Evolutionary conservation across 2,113 vertebrate species (phyloP).

Genomic region (cattle (Bos taurus)): DNA sequence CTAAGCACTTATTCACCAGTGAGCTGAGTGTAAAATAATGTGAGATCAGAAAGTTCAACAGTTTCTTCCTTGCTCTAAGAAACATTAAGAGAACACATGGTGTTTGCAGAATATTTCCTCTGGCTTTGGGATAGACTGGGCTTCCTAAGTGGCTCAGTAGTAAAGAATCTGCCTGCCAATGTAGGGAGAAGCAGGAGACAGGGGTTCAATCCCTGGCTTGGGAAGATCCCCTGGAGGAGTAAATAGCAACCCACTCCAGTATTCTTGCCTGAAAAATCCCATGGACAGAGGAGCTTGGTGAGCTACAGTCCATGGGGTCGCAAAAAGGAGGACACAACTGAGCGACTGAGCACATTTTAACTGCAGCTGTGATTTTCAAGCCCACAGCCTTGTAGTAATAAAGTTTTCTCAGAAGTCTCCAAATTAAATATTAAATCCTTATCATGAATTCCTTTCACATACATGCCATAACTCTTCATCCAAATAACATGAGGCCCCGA

Average conservation of each 20-base stretch:
- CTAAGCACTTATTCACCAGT: neutral
- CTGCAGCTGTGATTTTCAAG: neutral
- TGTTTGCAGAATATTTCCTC: neutral
- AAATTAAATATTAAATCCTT: neutral
- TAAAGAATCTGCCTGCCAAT: neutral
- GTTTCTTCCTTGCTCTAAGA: neutral
- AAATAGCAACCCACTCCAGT: neutral
- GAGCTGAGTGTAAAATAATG: neutral
- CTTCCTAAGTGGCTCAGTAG: neutral
- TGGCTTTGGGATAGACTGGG: neutral
- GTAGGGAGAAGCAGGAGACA: neutral
- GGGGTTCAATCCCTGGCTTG: fast-evolving
- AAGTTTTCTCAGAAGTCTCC: neutral
- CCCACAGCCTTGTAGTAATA: neutral
- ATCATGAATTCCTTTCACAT: neutral
- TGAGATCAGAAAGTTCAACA: neutral
- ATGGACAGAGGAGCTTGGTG: neutral
- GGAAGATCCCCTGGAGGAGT: neutral
- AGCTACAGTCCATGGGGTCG: neutral
- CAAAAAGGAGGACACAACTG: neutral
- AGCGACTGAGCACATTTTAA: neutral
- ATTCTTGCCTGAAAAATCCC: neutral
- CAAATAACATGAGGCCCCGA: neutral
- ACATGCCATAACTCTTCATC: neutral
- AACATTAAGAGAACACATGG: neutral